Evolutionary conservation across 2,888 invertebrate species (phyloP).

Genomic region (Exephanes ischioxanthus): DNA sequence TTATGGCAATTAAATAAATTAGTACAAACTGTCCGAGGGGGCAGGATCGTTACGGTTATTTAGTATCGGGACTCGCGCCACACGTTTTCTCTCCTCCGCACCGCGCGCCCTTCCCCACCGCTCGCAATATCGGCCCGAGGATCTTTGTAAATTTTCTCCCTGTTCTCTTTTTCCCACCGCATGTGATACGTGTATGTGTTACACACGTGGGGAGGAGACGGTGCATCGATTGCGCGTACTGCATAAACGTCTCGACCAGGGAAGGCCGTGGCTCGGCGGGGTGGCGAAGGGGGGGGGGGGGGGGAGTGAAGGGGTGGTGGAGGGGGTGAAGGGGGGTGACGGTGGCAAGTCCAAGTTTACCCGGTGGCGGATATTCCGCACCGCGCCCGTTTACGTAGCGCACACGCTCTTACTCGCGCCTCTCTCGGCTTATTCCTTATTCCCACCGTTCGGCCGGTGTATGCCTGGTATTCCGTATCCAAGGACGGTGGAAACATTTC

Average conservation of each 20-base stretch:
- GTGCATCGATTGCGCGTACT: slow-evolving; percentile 46
- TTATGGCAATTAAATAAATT: slow-evolving; percentile 71
- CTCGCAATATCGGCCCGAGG: slow-evolving; percentile 63
- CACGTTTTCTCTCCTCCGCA: slow-evolving; percentile 48
- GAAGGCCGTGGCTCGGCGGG: background rate
- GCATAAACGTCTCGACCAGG: slow-evolving; percentile 1
- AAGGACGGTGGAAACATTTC: slow-evolving; percentile 83
- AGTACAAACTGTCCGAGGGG: slow-evolving; percentile 65
- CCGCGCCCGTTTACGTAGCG: slow-evolving; percentile 43
- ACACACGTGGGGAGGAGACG: slow-evolving; percentile 36
- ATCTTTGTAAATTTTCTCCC: slow-evolving; percentile 66
- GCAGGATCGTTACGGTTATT: slow-evolving; percentile 70
- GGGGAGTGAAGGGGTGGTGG: slow-evolving; percentile 17
- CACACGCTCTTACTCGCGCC: slow-evolving; percentile 40
- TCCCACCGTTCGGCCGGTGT: slow-evolving; percentile 44
- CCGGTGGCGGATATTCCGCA: slow-evolving; percentile 56
- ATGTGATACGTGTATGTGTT: slow-evolving; percentile 18
- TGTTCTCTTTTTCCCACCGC: slow-evolving; percentile 59
- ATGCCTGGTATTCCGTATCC: slow-evolving; percentile 81
- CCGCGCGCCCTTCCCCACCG: background rate
- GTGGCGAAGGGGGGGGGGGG: background rate
- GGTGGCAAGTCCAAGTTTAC: slow-evolving; percentile 58
- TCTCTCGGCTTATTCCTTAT: slow-evolving; percentile 53
- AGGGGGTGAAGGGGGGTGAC: slow-evolving; percentile 12
- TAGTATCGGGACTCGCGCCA: slow-evolving; percentile 67